These are phyloP conservation scores for Brachyistius frenatus DNA, from an alignment of 2,113 vertebrate species.

Conservation along the genomic window DNA sequence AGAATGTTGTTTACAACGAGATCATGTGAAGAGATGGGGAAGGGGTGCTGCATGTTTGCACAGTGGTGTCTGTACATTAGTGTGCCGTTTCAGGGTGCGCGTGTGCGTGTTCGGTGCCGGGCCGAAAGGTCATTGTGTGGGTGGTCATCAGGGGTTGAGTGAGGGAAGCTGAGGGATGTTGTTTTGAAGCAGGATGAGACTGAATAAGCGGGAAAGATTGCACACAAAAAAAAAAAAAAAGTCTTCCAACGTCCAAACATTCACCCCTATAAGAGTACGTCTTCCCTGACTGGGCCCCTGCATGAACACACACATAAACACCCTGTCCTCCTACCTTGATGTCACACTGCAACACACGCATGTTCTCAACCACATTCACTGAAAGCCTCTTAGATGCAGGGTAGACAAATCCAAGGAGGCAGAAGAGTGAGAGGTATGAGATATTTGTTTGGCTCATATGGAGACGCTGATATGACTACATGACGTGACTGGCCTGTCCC, in stretches of 20 bases:
- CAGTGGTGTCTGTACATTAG: slow-evolving; percentile 44
- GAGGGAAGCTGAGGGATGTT: slow-evolving; percentile 54
- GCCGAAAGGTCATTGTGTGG: slow-evolving; percentile 68
- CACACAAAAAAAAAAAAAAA: slow-evolving; percentile 10
- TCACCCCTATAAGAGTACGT: slow-evolving; percentile 24
- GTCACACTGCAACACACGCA: slow-evolving; percentile 20
- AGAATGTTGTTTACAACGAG: slow-evolving; percentile 47
- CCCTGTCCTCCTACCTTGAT: slow-evolving; percentile 53
- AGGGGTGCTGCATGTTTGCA: slow-evolving; percentile 40
- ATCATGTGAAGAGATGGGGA: slow-evolving; percentile 40
- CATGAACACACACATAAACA: slow-evolving; percentile 39
- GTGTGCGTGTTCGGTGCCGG: slow-evolving; percentile 32
- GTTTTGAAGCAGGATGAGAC: slow-evolving; percentile 63
- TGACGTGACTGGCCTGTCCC: slow-evolving; percentile 25
- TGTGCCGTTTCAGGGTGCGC: slow-evolving; percentile 30
- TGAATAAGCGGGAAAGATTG: slow-evolving; percentile 26
- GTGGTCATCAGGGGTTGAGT: slow-evolving; percentile 59
- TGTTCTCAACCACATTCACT: slow-evolving; percentile 2
- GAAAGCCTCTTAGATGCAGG: slow-evolving; percentile 24
- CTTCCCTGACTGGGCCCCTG: slow-evolving; percentile 46
- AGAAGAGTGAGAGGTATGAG: not conserved
- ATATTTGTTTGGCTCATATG: slow-evolving; percentile 20
- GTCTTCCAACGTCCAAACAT: slow-evolving; percentile 49
- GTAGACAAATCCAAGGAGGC: slow-evolving; percentile 15
- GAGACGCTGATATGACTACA: slow-evolving; percentile 17